These are phyloP conservation scores for Hoplostethus mediterraneus DNA, from an alignment of 2,797 vertebrate genomes.

Conservation along the genomic window DNA sequence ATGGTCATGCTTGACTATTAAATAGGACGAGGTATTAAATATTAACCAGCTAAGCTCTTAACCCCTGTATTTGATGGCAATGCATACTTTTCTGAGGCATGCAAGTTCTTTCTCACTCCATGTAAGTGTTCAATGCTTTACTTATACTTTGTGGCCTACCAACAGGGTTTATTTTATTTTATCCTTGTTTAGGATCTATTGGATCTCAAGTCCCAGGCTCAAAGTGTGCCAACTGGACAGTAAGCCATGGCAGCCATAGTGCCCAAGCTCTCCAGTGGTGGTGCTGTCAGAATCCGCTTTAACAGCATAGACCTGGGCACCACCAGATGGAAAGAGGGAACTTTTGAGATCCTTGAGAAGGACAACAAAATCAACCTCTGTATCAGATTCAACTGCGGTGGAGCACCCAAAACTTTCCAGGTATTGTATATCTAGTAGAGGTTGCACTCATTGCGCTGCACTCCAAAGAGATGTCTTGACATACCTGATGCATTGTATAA, in stretches of 20 bases:
- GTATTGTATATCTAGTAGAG: slow-evolving; percentile 70
- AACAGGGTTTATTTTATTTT: not conserved
- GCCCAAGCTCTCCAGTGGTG: slow-evolving; percentile 90
- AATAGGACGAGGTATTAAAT: not conserved
- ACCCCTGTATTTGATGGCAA: no score
- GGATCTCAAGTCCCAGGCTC: slow-evolving; percentile 56
- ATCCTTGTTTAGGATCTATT: slow-evolving; percentile 42
- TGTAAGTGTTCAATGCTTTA: not conserved
- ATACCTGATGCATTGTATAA: no score
- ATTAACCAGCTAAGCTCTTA: not conserved
- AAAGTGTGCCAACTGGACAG: slow-evolving; percentile 54
- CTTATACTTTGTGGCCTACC: not conserved
- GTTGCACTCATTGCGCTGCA: not conserved
- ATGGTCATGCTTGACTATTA: not conserved
- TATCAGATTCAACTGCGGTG: slow-evolving; percentile 92
- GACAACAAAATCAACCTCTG: slow-evolving; percentile 93
- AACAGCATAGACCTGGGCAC: slow-evolving; percentile 91
- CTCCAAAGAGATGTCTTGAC: not conserved
- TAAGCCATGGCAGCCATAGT: slow-evolving; percentile 84
- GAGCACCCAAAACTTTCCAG: slow-evolving; percentile 91
- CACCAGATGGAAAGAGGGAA: slow-evolving; percentile 96
- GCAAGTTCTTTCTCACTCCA: no score
- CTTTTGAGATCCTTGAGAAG: slow-evolving; percentile 96
- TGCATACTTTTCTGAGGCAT: no score
- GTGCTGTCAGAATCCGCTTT: slow-evolving; percentile 86